Evolutionary conservation across 2,888 invertebrate species (phyloP), one percentile per base, ranked within the genome.

Genomic region (Marronus borbonicus): DNA sequence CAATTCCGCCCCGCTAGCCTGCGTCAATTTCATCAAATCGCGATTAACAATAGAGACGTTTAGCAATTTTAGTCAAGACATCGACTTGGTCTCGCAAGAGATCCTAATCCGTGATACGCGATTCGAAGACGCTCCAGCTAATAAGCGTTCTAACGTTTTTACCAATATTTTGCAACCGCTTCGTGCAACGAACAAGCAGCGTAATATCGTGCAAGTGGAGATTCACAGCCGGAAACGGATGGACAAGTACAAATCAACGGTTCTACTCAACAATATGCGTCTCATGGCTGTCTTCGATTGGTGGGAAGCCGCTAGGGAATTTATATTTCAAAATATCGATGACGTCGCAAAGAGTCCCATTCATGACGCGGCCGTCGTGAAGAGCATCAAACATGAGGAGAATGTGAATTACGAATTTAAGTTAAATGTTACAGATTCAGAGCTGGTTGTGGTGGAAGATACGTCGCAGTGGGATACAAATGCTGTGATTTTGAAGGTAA

Each of bases 361-460:
- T 12, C 70, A 78, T 31, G 85, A 83, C 82, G 83, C 0, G 83
- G 84, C 58, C 82, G 84, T 76, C 79, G 83, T 74, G 78, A 80
- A 58, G 52, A 80, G 17, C 66, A 76, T 8, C 60, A 78, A 62
- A 58, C 74, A 5, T 70, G 65, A 62, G 55, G 81, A 83, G 17
- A 80, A 82, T 80, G 80, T 86, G 12, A 93, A 92, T 0, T 91
- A 95, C 88, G 98, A 98, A 88, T 90, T 98, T 50, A 97, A 97
- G 87, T 90, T 99, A 76, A 98, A 98, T 88, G 93, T 98, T 36
- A 97, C 97, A 0, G 97, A 98, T 88, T 98, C 98, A 3, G 98
- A 99, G 89, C 90, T 99, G 78, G 97, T 99, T 49, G 92, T 98
- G 50, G 95, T 99, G 0, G 98, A 99, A 88, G 95, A 98, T 87